Evolutionary conservation across 2,113 vertebrate genomes (phyloP), one percentile per base, ranked within the genome.

Genomic region (Narcine bancroftii): DNA sequence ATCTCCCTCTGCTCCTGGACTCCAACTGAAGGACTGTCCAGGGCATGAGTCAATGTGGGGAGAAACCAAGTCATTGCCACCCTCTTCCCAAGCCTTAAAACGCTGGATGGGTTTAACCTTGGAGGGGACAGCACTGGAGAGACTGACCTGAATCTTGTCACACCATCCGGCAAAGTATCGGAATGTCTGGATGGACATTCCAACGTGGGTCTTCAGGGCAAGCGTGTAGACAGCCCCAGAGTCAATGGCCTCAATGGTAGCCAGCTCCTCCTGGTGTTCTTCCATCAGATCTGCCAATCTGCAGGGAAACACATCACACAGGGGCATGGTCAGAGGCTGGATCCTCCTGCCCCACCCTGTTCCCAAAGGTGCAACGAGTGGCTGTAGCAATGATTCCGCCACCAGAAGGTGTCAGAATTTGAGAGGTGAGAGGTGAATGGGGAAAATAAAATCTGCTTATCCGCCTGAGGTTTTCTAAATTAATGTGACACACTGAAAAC

Each of bases 81-180:
- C n/a, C n/a, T n/a, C n/a, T n/a, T n/a, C n/a, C n/a, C n/a, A n/a
- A n/a, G n/a, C n/a, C n/a, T n/a, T n/a, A n/a, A n/a, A n/a, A n/a
- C n/a, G n/a, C n/a, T n/a, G n/a, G n/a, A n/a, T n/a, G n/a, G n/a
- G n/a, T n/a, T n/a, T n/a, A n/a, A n/a, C n/a, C n/a, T n/a, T n/a
- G n/a, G n/a, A n/a, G n/a, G n/a, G n/a, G n/a, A n/a, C n/a, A n/a
- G n/a, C n/a, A n/a, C n/a, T n/a, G n/a, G n/a, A n/a, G n/a, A n/a
- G n/a, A n/a, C n/a, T n/a, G n/a, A 94, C 97, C 95, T 97, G 97
- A 93, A 97, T 97, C 95, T 97, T 97, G 95, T 97, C 97, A 92
- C 97, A 97, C 97, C 97, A 97, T 94, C 97, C 97, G 92, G 97
- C 96, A 1, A 97, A 97, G 93, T 97, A 97, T 94, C 97, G 94